phyloP scores from a whole-genome alignment of 2,113 vertebrate genomes.

The Gnathonemus longibarbis region DNA sequence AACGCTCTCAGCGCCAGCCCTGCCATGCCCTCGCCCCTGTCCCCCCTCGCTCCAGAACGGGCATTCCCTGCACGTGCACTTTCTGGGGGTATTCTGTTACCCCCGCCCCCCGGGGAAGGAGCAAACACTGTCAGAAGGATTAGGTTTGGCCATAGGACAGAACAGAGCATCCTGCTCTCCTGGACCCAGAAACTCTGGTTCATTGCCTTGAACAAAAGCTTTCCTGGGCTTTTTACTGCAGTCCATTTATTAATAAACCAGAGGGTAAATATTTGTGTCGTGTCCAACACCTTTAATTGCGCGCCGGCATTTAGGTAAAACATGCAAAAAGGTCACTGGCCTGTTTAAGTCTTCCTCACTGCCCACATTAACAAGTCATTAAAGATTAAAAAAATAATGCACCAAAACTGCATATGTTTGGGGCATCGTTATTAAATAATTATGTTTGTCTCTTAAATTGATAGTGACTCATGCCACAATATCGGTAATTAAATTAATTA shows the following conservation, averaged over 20 bases:
- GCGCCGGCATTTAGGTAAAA: constrained; percentile 42
- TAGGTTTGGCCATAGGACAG: constrained; percentile 13
- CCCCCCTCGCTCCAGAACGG: neutral
- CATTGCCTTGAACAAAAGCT: constrained; percentile 37
- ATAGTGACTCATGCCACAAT: constrained; percentile 80
- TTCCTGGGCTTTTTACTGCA: constrained; percentile 38
- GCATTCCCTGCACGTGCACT: neutral
- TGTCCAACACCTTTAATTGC: constrained; percentile 44
- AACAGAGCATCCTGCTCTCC: neutral
- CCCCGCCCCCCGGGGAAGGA: no score
- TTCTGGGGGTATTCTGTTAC: neutral
- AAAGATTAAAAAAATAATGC: constrained; percentile 63
- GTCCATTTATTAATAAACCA: constrained; percentile 48
- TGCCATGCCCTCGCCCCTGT: neutral
- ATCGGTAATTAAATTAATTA: constrained; percentile 88
- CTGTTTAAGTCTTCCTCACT: constrained; percentile 49
- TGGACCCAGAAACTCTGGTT: neutral
- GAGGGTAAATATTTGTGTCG: constrained; percentile 32
- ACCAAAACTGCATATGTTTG: constrained; percentile 71
- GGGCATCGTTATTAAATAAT: constrained; percentile 85
- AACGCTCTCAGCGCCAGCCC: neutral
- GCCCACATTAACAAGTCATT: constrained; percentile 68
- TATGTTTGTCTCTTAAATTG: constrained; percentile 82
- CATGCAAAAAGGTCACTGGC: constrained; percentile 57
- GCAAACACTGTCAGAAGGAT: neutral